Conservation (phyloP, 2,888 invertebrate species). For the Epirrhoe tristata region DNA sequence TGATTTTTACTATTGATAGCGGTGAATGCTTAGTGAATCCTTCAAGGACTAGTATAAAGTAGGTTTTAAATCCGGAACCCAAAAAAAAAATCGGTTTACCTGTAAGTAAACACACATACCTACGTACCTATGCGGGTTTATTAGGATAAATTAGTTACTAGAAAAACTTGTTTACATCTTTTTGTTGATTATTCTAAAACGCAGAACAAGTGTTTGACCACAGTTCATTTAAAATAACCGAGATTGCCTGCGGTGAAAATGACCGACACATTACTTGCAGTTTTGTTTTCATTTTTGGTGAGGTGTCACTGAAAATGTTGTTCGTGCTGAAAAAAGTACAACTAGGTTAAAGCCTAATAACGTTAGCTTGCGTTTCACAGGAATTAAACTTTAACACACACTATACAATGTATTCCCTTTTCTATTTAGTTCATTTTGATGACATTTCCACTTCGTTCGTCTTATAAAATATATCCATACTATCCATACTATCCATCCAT, state of each 20-base stretch:
- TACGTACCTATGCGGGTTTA: neutral
- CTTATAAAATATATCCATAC: no score
- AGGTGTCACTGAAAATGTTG: neutral
- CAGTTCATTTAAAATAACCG: conserved; percentile 5
- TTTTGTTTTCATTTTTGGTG: neutral
- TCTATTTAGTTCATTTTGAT: no score
- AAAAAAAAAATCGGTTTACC: no score
- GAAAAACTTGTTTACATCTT: neutral
- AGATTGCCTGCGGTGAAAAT: conserved; percentile 8
- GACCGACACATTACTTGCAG: neutral
- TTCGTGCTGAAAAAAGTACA: neutral
- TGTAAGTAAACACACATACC: no score
- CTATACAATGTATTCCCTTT: neutral
- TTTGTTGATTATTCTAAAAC: neutral
- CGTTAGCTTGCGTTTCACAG: neutral
- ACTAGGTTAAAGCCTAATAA: neutral
- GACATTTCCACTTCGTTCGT: no score
- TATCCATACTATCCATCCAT: no score
- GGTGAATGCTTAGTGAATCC: neutral
- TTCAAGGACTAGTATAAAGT: neutral
- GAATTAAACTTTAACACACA: neutral
- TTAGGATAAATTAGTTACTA: neutral
- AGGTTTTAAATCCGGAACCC: neutral
- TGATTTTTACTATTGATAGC: conserved; percentile 23
- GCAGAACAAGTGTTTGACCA: neutral